A percentile compares a stretch with the other conserved stretches of the same genome.
Evolutionary conservation across 2,113 vertebrate genomes (phyloP).

Genomic region (Poecilia latipinna): DNA sequence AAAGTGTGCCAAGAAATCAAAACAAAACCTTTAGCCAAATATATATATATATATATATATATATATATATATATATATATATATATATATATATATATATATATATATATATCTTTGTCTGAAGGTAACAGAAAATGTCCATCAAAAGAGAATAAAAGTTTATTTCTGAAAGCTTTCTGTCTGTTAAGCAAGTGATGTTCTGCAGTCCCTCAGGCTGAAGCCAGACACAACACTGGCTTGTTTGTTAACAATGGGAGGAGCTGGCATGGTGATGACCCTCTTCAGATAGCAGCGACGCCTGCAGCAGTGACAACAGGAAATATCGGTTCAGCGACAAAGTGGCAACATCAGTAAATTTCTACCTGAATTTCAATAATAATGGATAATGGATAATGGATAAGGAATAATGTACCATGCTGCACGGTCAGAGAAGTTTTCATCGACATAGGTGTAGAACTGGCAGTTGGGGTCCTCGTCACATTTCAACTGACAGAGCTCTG

Average conservation of each 20-base stretch:
- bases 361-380: not conserved
- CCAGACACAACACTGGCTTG: conserved; percentile 50
- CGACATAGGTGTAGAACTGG: conserved; percentile 71
- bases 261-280: conserved; percentile 56
- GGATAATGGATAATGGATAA: not conserved
- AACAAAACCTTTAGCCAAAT: no score
- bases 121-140: no score
- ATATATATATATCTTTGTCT: no score
- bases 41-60: no score
- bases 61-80: no score
- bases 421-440: accelerated
- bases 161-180: not conserved
- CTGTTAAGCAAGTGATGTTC: not conserved
- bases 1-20: not conserved
- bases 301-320: not conserved
- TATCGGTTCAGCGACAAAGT: not conserved
- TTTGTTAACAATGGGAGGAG: conserved; percentile 45
- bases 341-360: not conserved
- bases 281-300: conserved; percentile 71
- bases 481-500: conserved; percentile 22
- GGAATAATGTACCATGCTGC: conserved; percentile 21
- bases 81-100: no score
- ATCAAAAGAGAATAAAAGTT: not conserved
- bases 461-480: conserved; percentile 60
- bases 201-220: conserved; percentile 44